Evolutionary conservation across 35 echinoderm and acorn worm genomes (phyloP), one percentile per base, ranked within the genome.

Genomic region (Lytechinus pictus): DNA sequence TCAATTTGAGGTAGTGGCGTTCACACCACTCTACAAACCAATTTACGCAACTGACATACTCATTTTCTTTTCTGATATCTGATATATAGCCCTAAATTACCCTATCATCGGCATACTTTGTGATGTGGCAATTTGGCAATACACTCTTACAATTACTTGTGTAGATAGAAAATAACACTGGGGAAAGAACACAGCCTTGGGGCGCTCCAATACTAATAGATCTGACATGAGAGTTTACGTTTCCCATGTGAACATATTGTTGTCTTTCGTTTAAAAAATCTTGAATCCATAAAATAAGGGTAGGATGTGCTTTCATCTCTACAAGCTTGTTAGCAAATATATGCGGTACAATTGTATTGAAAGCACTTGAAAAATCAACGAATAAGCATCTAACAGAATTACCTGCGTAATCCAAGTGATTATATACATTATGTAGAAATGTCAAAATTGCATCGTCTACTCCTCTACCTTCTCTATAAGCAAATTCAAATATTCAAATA

Each of bases 331-430:
- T 51, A 28, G 24, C 53, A 8, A 92, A 4, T 28, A 92, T 51
- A 52, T 92, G 90, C 19, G 1, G 1, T 51, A 92, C 53, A 54
- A 92, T 92, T 53, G 90, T 92, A 54, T 92, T 92, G 51, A 92
- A 92, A 9, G 90, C 90, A 92, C 90, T 92, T 53, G 90, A 92
- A 24, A 92, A 92, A n/a, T n/a, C n/a, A n/a, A n/a, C n/a, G n/a
- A n/a, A n/a, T n/a, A n/a, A n/a, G n/a, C n/a, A n/a, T n/a, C n/a
- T n/a, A n/a, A n/a, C n/a, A n/a, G n/a, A n/a, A n/a, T n/a, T n/a
- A n/a, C n/a, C n/a, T n/a, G n/a, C n/a, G n/a, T n/a, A n/a, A n/a
- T n/a, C n/a, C n/a, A n/a, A n/a, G n/a, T n/a, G n/a, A n/a, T n/a
- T n/a, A n/a, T n/a, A n/a, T n/a, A n/a, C n/a, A n/a, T n/a, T n/a